These are phyloP conservation scores for Epinotia nisella DNA, from an alignment of 2,888 invertebrate species.

Conservation along the genomic window DNA sequence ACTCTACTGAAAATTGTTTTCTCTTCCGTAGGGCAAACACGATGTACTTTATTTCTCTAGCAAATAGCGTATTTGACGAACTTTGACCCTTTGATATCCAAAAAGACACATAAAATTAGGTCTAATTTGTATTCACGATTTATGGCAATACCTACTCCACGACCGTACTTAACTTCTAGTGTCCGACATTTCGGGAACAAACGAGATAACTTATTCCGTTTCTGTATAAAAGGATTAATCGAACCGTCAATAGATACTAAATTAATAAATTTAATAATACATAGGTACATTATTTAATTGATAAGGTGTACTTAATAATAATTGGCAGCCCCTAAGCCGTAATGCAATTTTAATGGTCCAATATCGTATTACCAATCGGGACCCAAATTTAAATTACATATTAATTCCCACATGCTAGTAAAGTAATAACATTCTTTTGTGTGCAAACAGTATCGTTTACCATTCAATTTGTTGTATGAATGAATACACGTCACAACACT, in stretches of 20 bases:
- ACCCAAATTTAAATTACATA: conserved; percentile 73
- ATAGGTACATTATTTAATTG: conserved; percentile 11
- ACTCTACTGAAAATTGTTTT: no score
- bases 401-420: conserved; percentile 84
- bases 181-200: no score
- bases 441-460: conserved; percentile 79
- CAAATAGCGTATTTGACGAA: no score
- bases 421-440: conserved; percentile 82
- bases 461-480: conserved; percentile 73
- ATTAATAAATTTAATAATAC: neutral
- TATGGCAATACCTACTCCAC: no score
- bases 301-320: conserved; percentile 5
- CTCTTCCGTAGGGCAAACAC: no score
- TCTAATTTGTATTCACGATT: no score
- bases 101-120: no score
- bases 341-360: conserved; percentile 46
- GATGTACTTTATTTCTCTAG: no score
- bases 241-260: neutral
- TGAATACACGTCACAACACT: conserved; percentile 80
- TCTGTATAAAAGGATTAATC: neutral
- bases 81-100: no score
- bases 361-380: conserved; percentile 54
- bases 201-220: no score
- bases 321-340: conserved; percentile 16
- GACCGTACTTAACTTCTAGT: no score